These are phyloP conservation scores for Trachymyrmex cornetzi DNA, from an alignment of 1,140 invertebrate genomes.

Conservation along the genomic window DNA sequence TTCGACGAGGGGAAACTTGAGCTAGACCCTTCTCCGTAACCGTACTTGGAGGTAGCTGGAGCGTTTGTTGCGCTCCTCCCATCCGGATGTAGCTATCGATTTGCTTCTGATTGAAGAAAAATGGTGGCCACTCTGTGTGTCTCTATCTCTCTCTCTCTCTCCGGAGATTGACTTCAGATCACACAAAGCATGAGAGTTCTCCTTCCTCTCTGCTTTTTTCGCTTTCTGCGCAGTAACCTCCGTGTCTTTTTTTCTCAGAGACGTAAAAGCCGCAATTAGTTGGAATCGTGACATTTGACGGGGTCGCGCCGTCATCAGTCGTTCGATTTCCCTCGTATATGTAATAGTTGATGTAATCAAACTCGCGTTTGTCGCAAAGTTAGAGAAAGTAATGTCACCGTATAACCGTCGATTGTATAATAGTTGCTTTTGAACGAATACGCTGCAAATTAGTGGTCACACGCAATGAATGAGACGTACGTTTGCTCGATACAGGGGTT, in stretches of 20 bases:
- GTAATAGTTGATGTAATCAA: not conserved
- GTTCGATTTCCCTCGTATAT: not conserved
- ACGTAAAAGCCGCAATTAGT: slow-evolving; percentile 4
- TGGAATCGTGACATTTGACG: slow-evolving; percentile 13
- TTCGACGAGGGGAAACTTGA: not conserved
- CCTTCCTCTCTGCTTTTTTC: not conserved
- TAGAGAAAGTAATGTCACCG: not conserved
- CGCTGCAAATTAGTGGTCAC: not conserved
- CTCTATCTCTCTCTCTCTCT: not conserved
- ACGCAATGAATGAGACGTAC: not conserved
- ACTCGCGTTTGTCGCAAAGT: not conserved
- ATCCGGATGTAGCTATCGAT: slow-evolving; percentile 67
- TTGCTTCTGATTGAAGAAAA: slow-evolving; percentile 64
- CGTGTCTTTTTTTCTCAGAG: not conserved
- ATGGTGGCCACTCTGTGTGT: slow-evolving; percentile 17
- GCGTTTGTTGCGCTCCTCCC: slow-evolving; percentile 55
- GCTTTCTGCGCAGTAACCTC: not conserved
- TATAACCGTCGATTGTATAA: slow-evolving; percentile 1
- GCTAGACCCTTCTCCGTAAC: not conserved
- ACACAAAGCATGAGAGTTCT: slow-evolving; percentile 42
- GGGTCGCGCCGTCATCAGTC: not conserved
- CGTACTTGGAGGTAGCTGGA: slow-evolving; percentile 46
- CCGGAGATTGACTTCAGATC: slow-evolving; percentile 70
- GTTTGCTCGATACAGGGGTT: not conserved
- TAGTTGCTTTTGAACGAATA: not conserved